Conservation (phyloP, 2,888 invertebrate species). For the Beris chalybata region DNA sequence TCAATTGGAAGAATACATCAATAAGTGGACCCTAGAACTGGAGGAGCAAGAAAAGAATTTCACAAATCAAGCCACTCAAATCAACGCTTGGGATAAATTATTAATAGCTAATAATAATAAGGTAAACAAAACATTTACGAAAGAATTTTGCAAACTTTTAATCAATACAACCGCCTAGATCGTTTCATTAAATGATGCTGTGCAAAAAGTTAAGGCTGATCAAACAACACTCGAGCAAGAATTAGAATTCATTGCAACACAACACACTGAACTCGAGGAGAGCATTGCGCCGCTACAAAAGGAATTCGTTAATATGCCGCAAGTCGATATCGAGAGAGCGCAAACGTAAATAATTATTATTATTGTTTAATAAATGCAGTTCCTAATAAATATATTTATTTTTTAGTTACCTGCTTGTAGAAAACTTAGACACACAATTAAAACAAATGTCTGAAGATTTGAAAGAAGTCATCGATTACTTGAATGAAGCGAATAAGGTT, state of each 20-base stretch:
- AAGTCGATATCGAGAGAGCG: constrained; percentile 85
- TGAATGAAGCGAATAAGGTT: constrained; percentile 84
- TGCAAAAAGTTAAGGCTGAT: constrained; percentile 86
- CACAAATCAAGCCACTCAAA: constrained; percentile 90
- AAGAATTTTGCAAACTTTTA: constrained; percentile 48
- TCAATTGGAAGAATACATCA: constrained; percentile 87
- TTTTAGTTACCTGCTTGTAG: constrained; percentile 78
- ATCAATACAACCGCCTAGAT: constrained; percentile 58
- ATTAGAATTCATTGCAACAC: constrained; percentile 87
- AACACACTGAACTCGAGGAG: constrained; percentile 91
- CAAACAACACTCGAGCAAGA: constrained; percentile 90
- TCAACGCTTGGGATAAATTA: constrained; percentile 93
- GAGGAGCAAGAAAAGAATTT: constrained; percentile 93
- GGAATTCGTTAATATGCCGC: constrained; percentile 67
- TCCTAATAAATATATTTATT: constrained; percentile 7
- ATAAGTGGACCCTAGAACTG: constrained; percentile 91
- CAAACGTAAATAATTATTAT: constrained; percentile 66
- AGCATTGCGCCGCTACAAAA: constrained; percentile 83
- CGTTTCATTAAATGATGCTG: constrained; percentile 78
- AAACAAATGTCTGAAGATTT: constrained; percentile 94
- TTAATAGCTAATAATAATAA: constrained; percentile 91
- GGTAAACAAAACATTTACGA: constrained; percentile 49
- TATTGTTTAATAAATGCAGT: not conserved
- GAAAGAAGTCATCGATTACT: constrained; percentile 91
- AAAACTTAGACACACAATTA: constrained; percentile 87